Base-by-base conservation (phyloP, 2,888 invertebrate species). In the Merodon equestris region DNA sequence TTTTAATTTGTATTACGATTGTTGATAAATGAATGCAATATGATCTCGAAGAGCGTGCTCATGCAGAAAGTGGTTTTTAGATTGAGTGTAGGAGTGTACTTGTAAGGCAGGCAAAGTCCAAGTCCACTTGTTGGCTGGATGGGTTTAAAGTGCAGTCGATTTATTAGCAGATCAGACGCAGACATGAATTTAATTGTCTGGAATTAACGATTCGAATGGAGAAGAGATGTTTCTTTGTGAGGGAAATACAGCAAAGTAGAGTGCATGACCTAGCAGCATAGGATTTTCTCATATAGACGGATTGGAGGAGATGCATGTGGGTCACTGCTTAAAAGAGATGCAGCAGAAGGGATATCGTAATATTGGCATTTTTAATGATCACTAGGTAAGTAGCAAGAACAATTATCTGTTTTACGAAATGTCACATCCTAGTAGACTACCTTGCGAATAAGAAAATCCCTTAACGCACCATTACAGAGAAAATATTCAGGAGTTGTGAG, bases 81-180 rank as follows among this genome's bases (percentile, higher is more conserved):
- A 66, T 54, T 42, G 58, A 54, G 53, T 56, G 56, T 61, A 36
- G 19, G 48, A n/a, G 19, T 18, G 19, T n/a, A 19, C 4, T 48
- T 15, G 47, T 56, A 27, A 4, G 27, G 3, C 27, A 27, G 27
- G 27, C 15, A 48, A 15, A 53, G 54, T 34, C 36, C 48, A 54
- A 45, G 53, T 27, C 2, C 27, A 27, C 27, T 27, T 27, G 27
- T 27, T 4, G 27, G 27, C 2, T 27, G 27, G 27, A 27, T 27
- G 27, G 7, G 27, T 27, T 27, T 27, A 7, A 56, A 10, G 10
- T 53, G 18, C 36, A 56, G 51, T 54, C 36, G 60, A 67, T 44
- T 67, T 67, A 61, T 74, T 67, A 60, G 60, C 48, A 67, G 34
- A 47, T 12, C n/a, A 56, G 36, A 42, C 38, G 45, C 57, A 64